These are phyloP conservation scores for Dicyrtomina minuta DNA, from an alignment of 2,888 invertebrate genomes.

Conservation along the genomic window DNA sequence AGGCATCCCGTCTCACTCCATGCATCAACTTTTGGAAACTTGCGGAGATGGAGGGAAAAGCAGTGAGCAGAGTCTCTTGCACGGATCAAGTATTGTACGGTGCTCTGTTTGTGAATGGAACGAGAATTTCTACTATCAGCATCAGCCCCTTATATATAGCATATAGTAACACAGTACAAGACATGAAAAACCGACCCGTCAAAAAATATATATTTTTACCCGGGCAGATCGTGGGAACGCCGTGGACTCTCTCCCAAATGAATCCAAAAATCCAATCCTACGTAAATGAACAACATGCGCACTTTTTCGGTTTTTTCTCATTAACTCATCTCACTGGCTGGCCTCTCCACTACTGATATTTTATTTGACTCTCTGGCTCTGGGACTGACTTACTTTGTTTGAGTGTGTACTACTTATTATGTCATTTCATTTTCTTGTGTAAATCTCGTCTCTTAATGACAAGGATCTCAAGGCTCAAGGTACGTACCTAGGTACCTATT, in stretches of 20 bases:
- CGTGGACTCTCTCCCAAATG: slow-evolving; percentile 21
- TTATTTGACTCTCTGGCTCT: too few species aligned
- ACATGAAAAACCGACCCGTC: slow-evolving; percentile 34
- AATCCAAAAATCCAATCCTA: slow-evolving; percentile 10
- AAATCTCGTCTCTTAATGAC: too few species aligned
- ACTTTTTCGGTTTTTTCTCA: slow-evolving; percentile 43
- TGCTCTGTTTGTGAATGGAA: neutral
- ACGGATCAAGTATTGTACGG: slow-evolving; percentile 24
- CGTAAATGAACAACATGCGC: slow-evolving; percentile 23
- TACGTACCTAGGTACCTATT: too few species aligned
- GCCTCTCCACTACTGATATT: too few species aligned
- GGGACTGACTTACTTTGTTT: too few species aligned
- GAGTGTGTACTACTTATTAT: too few species aligned
- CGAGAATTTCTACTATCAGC: slow-evolving; percentile 1
- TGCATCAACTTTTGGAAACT: too few species aligned
- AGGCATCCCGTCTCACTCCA: too few species aligned
- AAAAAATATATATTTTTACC: slow-evolving; percentile 46
- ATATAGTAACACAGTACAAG: neutral
- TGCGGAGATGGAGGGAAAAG: too few species aligned
- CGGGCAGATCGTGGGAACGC: slow-evolving; percentile 47
- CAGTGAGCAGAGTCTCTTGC: too few species aligned
- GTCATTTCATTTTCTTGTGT: too few species aligned
- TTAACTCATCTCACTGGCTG: slow-evolving; percentile 1
- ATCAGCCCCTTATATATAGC: neutral
- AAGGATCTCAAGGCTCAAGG: too few species aligned